These are phyloP conservation scores for Busseola fusca DNA, from an alignment of 2,888 invertebrate genomes.

Conservation along the genomic window DNA sequence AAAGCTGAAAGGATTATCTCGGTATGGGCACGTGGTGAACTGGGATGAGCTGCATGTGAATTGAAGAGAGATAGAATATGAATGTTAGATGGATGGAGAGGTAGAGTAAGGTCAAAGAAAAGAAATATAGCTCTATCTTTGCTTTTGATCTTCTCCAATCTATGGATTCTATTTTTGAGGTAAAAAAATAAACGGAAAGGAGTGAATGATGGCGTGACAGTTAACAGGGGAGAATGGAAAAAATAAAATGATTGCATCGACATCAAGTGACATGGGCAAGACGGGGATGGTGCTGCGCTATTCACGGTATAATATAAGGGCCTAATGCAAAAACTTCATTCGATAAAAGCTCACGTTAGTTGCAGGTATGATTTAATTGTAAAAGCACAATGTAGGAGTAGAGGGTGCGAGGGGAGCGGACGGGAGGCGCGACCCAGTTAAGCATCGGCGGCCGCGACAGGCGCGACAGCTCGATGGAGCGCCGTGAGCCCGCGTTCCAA, in stretches of 20 bases:
- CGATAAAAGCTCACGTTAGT: constrained; percentile 9
- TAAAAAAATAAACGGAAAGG: neutral
- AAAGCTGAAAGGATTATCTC: neutral
- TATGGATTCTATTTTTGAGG: neutral
- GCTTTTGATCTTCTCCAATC: too few species aligned
- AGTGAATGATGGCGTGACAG: neutral
- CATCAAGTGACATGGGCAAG: neutral
- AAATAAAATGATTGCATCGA: neutral
- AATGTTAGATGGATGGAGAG: neutral
- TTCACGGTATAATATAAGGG: neutral
- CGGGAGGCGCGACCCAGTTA: constrained; percentile 48
- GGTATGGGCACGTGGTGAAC: neutral
- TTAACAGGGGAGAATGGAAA: neutral
- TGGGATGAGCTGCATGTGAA: neutral
- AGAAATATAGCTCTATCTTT: too few species aligned
- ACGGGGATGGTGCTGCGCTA: neutral
- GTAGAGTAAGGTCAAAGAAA: neutral
- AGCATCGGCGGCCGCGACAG: constrained; percentile 21
- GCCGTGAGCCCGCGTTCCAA: constrained; percentile 22
- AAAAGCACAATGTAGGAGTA: constrained; percentile 42
- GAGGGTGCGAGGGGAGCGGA: constrained; percentile 43
- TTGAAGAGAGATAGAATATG: neutral
- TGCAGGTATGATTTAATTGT: constrained; percentile 55
- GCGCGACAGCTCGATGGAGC: constrained; percentile 54
- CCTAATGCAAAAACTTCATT: neutral